Base-by-base conservation (phyloP, 2,888 invertebrate species). In the Gnatocerus cornutus region DNA sequence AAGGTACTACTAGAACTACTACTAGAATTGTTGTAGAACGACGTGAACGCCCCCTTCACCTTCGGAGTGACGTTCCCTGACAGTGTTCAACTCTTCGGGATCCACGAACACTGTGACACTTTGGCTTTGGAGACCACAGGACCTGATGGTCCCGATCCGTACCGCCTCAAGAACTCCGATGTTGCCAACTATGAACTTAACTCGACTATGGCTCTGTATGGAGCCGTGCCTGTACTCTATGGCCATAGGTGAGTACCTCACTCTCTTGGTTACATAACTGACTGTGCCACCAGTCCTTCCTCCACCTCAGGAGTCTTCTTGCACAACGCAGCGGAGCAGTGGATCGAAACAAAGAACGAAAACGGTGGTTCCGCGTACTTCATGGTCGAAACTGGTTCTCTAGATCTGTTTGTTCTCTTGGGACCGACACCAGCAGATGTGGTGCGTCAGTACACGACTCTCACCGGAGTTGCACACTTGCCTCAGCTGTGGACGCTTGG, bases 281-380 rank as follows among this genome's bases (percentile, higher is more conserved):
- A 21, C 21, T 3, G 2, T 21, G 21, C 4, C 4, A 1, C 4
- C 4, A 21, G 21, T n/a, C 33, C 33, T n/a, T 27, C 12, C 33
- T 33, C 13, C 6, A 61, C 33, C 7, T 90, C 92, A 0, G 97
- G 97, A 12, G 88, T 97, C 13, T 95, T 95, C 81, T 98, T 97
- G 97, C 90, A 95, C 80, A 98, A 98, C 86, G 92, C 97, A 0
- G 96, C 98, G 0, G 98, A 98, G 86, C 98, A 97, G 0, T 98
- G 98, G 98, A 90, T 98, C 46, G 98, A 98, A 79, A 90, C 97
- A n/a, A 87, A 89, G 37, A n/a, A n/a, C n/a, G n/a, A n/a, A n/a
- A 90, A 92, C 8, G 86, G 88, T 0, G 59, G 80, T 78, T 72
- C 87, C 66, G 91, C 93, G 0, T 93, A 94, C 80, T 98, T 98